Percentiles rank a stretch among this genome's conserved stretches.
Evolutionary conservation across 2,797 vertebrate species (phyloP).

Genomic region (Hoplostethus atlanticus): DNA sequence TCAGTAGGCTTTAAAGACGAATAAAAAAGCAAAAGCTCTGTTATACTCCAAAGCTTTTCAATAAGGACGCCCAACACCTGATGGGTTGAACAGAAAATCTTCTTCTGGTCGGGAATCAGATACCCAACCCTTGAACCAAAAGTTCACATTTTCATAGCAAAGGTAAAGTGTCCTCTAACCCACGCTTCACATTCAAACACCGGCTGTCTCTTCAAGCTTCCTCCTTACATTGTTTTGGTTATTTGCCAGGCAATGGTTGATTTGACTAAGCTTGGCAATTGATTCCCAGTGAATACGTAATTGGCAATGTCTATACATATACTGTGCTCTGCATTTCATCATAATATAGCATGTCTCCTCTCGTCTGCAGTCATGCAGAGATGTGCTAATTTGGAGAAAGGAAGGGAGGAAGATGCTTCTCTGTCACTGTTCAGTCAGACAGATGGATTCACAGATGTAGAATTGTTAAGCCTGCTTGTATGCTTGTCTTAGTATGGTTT

Average conservation of each 20-base stretch:
- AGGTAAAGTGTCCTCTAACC: too few relatives aligned
- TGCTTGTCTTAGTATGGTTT: constrained; percentile 13
- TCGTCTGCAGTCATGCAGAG: neutral
- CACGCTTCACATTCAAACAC: too few relatives aligned
- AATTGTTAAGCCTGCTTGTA: neutral
- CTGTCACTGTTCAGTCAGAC: neutral
- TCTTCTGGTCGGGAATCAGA: too few relatives aligned
- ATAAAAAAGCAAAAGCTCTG: too few relatives aligned
- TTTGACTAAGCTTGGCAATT: neutral
- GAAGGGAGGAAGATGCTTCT: constrained; percentile 9
- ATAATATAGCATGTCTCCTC: neutral
- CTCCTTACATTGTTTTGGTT: neutral
- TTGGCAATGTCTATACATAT: neutral
- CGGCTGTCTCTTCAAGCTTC: neutral
- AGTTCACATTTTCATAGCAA: too few relatives aligned
- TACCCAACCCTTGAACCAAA: too few relatives aligned
- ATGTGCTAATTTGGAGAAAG: neutral
- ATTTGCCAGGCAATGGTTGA: neutral
- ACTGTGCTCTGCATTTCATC: neutral
- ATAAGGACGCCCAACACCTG: too few relatives aligned
- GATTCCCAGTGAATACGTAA: neutral
- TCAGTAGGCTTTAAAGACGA: too few relatives aligned
- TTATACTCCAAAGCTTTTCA: too few relatives aligned
- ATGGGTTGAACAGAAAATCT: too few relatives aligned
- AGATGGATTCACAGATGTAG: constrained; percentile 22